A percentile compares a stretch with the other conserved stretches of the same genome.
phyloP scores from a whole-genome alignment of 1,140 invertebrate species.

The Reticulitermes speratus region DNA sequence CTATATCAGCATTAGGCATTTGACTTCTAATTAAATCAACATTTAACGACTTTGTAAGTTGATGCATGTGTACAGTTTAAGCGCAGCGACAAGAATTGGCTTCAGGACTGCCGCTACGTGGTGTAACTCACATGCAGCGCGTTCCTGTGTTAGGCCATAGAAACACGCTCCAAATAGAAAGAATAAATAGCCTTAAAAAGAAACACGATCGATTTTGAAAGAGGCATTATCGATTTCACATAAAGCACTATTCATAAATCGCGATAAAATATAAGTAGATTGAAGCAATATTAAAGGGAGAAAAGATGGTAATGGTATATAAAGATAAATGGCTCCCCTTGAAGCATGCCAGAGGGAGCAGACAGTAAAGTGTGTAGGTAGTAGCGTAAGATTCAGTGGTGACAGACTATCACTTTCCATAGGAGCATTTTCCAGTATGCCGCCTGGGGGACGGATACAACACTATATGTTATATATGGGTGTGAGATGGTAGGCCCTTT shows the following conservation, averaged over 20 bases:
- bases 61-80: no score
- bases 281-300: neutral
- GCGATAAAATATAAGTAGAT: constrained; percentile 1
- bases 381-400: neutral
- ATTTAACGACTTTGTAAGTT: no score
- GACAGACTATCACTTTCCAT: constrained; percentile 7
- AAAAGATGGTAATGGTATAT: neutral
- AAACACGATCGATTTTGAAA: neutral
- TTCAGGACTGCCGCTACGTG: no score
- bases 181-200: neutral
- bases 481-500: constrained; percentile 8
- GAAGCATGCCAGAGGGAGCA: neutral
- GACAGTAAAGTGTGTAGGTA: no score
- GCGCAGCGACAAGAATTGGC: no score
- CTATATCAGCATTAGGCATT: no score
- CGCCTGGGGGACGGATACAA: no score
- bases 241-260: neutral
- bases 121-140: no score
- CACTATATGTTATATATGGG: neutral
- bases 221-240: neutral
- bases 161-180: no score
- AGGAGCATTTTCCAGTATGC: no score
- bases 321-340: constrained; percentile 14
- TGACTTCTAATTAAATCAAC: no score
- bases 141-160: no score